Base-by-base conservation (phyloP, 2,888 invertebrate genomes). In the Tigriopus californicus region DNA sequence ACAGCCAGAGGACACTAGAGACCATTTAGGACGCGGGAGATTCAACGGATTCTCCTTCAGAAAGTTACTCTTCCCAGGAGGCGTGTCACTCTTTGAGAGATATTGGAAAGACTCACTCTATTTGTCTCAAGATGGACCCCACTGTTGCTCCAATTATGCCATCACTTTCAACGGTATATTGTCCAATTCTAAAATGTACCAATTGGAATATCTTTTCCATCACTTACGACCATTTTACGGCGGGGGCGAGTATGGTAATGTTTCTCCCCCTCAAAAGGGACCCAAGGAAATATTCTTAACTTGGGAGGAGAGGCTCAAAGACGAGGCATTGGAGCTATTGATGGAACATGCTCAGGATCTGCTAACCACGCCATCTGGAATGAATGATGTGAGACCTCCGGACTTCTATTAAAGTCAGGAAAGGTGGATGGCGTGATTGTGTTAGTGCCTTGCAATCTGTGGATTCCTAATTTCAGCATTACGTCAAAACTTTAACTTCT, bases 21-120 rank as follows among this genome's bases (percentile, higher is more conserved):
- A 66, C 60, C 41, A 53, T 8, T 18, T 62, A 41, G 62, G 62
- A 41, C 61, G 63, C 49, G 63, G 65, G n/a, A 57, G 66, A 41
- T 66, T 66, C 60, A 65, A 65, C 61, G 63, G 66, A 1, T 66
- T 65, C 59, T 61, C 62, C 22, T 62, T 65, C 13, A 63, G 65
- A 52, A 64, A 64, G 40, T 62, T 66, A 55, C 25, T 66, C 8
- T 65, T 65, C 48, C 66, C 66, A 6, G 65, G 65, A 53, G 62
- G 62, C 4, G 64, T 66, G 49, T 65, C 65, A 13, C 58, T 65
- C 3, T 66, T 66, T 52, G 65, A 63, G 55, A 62, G 63, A 10
- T 66, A 66, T 44, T 66, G 66, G 66, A 62, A 62, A 41, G 61
- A 65, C 42, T 65, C 65, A 62, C 62, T 65, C 5, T 65, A 63